Conservation (phyloP, 1,140 invertebrate species). For the Arion vulgaris region DNA sequence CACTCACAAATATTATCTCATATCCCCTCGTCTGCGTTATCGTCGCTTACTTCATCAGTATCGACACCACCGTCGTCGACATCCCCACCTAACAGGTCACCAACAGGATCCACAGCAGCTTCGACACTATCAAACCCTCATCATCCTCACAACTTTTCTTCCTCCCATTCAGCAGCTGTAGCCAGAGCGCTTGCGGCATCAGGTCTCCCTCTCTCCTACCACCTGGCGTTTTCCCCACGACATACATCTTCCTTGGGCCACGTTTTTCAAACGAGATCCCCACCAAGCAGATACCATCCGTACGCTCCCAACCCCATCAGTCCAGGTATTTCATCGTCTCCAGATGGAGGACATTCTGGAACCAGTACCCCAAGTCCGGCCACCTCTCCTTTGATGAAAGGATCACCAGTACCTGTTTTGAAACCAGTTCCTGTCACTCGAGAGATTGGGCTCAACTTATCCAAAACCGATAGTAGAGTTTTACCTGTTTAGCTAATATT, state of each 20-base stretch:
- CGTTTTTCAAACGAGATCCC: constrained; percentile 18
- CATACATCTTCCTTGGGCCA: constrained; percentile 11
- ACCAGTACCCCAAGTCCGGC: constrained; percentile 37
- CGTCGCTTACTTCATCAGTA: background rate
- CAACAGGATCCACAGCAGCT: constrained; percentile 8
- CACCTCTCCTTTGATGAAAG: constrained; percentile 28
- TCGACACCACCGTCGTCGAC: constrained; percentile 20
- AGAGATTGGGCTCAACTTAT: constrained; percentile 29
- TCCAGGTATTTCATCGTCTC: constrained; percentile 23
- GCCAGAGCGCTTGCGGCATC: constrained; percentile 27
- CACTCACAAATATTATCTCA: constrained; percentile 23
- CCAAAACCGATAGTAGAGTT: constrained; percentile 8
- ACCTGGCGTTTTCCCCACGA: constrained; percentile 22
- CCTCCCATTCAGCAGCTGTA: constrained; percentile 13
- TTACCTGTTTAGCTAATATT: background rate
- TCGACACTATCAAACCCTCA: background rate
- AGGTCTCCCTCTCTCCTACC: constrained; percentile 33
- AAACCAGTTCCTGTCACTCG: constrained; percentile 40
- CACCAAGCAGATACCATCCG: constrained; percentile 41
- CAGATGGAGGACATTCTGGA: constrained; percentile 19
- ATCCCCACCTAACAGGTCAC: constrained; percentile 7
- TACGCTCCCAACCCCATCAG: constrained; percentile 43
- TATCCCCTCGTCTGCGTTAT: background rate
- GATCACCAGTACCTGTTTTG: constrained; percentile 18
- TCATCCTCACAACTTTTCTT: constrained; percentile 23